phyloP scores from a whole-genome alignment of 2,797 vertebrate species.

The Mionectes olivaceus region DNA sequence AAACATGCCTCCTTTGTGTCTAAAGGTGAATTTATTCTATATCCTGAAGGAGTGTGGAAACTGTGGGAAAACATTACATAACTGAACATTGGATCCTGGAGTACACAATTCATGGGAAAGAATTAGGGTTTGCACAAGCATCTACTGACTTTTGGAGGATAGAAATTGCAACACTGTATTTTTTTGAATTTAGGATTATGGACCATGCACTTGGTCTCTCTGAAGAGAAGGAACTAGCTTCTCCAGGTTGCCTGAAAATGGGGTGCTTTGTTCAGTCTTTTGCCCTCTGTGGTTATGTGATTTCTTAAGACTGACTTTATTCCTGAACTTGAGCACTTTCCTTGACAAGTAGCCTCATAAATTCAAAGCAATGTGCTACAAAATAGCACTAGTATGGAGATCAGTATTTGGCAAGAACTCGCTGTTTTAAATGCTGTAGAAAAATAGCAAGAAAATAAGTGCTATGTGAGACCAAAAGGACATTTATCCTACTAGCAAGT shows the following conservation, averaged over 20 bases:
- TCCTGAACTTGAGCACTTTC: background rate
- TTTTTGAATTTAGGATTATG: background rate
- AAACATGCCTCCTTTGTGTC: background rate
- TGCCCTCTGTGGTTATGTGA: background rate
- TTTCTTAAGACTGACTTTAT: background rate
- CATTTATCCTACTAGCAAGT: conserved; percentile 8
- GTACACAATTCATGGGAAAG: background rate
- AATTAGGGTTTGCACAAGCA: background rate
- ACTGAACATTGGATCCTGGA: background rate
- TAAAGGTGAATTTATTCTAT: background rate
- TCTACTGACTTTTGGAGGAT: background rate
- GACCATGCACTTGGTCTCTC: background rate
- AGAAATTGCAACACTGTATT: background rate
- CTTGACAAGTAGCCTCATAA: background rate
- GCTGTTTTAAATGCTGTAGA: background rate
- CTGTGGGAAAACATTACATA: background rate
- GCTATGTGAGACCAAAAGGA: background rate
- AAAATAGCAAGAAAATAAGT: conserved; percentile 8
- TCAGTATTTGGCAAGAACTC: background rate
- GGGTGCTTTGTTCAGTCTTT: background rate
- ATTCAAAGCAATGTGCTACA: background rate
- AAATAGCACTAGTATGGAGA: background rate
- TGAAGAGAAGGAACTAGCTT: background rate
- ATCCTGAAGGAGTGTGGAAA: background rate
- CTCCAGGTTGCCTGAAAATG: background rate